phyloP scores from a whole-genome alignment of 2,888 invertebrate species.

The Homarus gammarus region DNA sequence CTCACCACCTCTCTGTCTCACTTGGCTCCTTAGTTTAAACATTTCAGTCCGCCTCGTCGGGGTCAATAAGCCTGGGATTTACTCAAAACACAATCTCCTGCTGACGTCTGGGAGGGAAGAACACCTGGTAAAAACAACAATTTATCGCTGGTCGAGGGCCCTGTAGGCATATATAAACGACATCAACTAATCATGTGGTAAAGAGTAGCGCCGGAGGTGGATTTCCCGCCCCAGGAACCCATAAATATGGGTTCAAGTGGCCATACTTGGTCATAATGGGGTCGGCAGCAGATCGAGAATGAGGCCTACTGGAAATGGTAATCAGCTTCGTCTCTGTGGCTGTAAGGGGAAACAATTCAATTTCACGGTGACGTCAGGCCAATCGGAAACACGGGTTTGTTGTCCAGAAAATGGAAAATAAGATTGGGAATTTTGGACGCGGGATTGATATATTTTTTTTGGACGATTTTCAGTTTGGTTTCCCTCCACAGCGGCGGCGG shows the following conservation, averaged over 20 bases:
- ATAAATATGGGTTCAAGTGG: background rate
- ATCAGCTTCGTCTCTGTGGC: background rate
- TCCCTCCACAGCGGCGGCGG: background rate
- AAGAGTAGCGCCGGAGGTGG: background rate
- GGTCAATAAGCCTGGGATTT: background rate
- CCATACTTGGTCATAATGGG: background rate
- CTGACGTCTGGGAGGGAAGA: background rate
- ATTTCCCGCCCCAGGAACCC: background rate
- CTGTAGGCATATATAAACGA: background rate
- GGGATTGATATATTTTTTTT: slow-evolving; percentile 8
- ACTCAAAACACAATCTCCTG: background rate
- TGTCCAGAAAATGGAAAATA: slow-evolving; percentile 46
- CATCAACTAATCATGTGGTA: background rate
- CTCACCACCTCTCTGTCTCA: background rate
- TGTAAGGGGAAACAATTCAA: slow-evolving; percentile 48
- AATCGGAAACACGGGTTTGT: slow-evolving; percentile 35
- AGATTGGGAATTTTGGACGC: slow-evolving; percentile 41
- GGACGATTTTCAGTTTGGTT: background rate
- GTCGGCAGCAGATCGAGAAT: background rate
- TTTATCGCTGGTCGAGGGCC: background rate
- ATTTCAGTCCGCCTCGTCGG: background rate
- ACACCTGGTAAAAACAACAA: background rate
- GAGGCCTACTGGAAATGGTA: background rate
- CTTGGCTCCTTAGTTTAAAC: background rate
- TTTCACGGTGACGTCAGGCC: slow-evolving; percentile 54